A percentile compares a stretch with the other conserved stretches of the same genome.
Conservation (phyloP, 2,888 invertebrate genomes). For the Mechanitis mazaeus region DNA sequence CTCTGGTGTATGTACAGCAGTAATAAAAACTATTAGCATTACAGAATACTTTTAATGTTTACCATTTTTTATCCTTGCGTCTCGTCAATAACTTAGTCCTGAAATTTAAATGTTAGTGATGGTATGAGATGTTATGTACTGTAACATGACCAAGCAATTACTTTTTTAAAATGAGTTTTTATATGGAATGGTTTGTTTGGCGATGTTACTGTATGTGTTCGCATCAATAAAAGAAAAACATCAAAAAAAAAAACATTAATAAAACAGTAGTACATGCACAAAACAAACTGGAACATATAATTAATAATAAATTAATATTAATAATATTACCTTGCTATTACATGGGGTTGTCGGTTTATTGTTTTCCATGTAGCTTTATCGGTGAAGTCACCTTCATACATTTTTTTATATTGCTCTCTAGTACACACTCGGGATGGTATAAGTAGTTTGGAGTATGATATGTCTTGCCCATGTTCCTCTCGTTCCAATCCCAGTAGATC, state of each 20-base stretch:
- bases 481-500: constrained; percentile 89
- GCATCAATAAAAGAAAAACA: neutral
- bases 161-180: constrained; percentile 31
- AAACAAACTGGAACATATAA: constrained; percentile 16
- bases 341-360: constrained; percentile 69
- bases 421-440: constrained; percentile 80
- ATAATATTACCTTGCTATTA: constrained; percentile 73
- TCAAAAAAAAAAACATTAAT: constrained; percentile 16
- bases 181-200: neutral
- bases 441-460: constrained; percentile 91
- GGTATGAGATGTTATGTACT: constrained; percentile 55
- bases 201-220: neutral
- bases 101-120: constrained; percentile 79
- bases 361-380: constrained; percentile 66
- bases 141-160: constrained; percentile 22
- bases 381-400: constrained; percentile 66
- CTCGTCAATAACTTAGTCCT: constrained; percentile 92
- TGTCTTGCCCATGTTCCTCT: constrained; percentile 91
- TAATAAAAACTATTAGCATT: constrained; percentile 55
- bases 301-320: neutral
- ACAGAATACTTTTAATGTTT: constrained; percentile 63
- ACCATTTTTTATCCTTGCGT: constrained; percentile 91
- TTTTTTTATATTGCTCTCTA: constrained; percentile 65
- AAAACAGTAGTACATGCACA: constrained; percentile 20
- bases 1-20: constrained; percentile 14